Conservation (phyloP, 2,888 invertebrate genomes). For the Pasiphila rectangulata region DNA sequence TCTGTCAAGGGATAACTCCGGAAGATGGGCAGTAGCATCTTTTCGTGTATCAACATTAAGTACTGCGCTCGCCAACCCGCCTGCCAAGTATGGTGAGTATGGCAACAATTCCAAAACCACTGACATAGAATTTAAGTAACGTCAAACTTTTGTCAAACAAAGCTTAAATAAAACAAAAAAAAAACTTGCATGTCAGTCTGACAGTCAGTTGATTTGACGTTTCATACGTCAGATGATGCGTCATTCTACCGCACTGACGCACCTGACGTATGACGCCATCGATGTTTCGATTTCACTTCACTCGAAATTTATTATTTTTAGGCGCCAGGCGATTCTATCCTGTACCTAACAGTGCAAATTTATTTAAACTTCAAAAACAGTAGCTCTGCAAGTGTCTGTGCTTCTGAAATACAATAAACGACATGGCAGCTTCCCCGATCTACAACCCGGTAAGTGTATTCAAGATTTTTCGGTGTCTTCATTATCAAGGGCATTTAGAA, state of each 20-base stretch:
- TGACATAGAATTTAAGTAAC: too few relatives aligned
- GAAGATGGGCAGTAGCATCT: too few relatives aligned
- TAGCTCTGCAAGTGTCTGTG: conserved; percentile 4
- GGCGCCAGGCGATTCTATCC: conserved; percentile 47
- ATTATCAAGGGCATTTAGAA: conserved; percentile 58
- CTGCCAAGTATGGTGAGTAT: too few relatives aligned
- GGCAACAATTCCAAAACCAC: too few relatives aligned
- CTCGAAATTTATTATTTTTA: conserved; percentile 45
- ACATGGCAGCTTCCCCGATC: conserved; percentile 62
- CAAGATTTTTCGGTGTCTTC: conserved; percentile 28
- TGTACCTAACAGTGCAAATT: conserved; percentile 40
- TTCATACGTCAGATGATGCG: neutral
- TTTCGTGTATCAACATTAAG: too few relatives aligned
- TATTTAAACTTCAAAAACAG: conserved; percentile 27
- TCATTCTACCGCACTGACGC: conserved; percentile 29
- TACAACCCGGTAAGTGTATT: conserved; percentile 65
- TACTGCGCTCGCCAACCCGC: too few relatives aligned
- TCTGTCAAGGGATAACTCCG: too few relatives aligned
- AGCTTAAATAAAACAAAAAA: too few relatives aligned
- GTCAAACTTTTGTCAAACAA: too few relatives aligned
- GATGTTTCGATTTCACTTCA: conserved; percentile 42
- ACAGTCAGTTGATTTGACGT: neutral
- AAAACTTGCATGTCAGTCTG: too few relatives aligned
- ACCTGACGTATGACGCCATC: conserved; percentile 66
- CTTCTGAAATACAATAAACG: neutral